phyloP scores from a whole-genome alignment of 1,140 invertebrate genomes.

The Dendrolimus kikuchii region DNA sequence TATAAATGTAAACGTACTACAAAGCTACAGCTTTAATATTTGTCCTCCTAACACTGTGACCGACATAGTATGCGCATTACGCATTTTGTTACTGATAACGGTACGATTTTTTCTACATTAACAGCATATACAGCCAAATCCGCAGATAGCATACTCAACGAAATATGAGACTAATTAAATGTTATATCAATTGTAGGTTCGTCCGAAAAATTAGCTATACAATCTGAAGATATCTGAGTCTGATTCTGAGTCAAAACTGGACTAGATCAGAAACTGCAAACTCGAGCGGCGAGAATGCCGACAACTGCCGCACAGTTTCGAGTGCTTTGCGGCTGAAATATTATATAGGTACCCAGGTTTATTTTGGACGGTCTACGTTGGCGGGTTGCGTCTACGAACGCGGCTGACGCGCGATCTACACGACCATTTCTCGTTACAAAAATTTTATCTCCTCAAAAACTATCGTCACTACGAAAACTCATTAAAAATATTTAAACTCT shows the following conservation, averaged over 20 bases:
- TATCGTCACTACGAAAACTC: neutral
- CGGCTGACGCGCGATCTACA: slow-evolving; percentile 27
- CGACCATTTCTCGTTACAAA: slow-evolving; percentile 21
- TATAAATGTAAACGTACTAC: neutral
- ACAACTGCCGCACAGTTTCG: slow-evolving; percentile 22
- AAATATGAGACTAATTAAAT: neutral
- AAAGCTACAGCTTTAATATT: slow-evolving; percentile 3
- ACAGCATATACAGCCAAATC: slow-evolving; percentile 5
- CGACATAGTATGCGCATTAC: slow-evolving; percentile 8
- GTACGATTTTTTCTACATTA: slow-evolving; percentile 3
- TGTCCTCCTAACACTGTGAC: slow-evolving; percentile 20
- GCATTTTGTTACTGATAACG: slow-evolving; percentile 8
- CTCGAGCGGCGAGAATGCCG: slow-evolving; percentile 18
- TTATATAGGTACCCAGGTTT: slow-evolving; percentile 50
- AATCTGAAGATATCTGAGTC: neutral
- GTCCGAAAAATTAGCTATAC: too few relatives aligned
- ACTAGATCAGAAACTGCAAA: slow-evolving; percentile 7
- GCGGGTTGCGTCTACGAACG: slow-evolving; percentile 44
- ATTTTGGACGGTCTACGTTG: slow-evolving; percentile 56
- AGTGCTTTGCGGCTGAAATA: slow-evolving; percentile 50
- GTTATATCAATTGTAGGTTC: too few relatives aligned
- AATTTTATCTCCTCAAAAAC: slow-evolving; percentile 5
- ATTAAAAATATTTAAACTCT: neutral
- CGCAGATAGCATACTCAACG: slow-evolving; percentile 1
- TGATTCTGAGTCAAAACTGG: neutral